Evolutionary conservation across 1,140 invertebrate species (phyloP).

Genomic region (Ericerus pela): DNA sequence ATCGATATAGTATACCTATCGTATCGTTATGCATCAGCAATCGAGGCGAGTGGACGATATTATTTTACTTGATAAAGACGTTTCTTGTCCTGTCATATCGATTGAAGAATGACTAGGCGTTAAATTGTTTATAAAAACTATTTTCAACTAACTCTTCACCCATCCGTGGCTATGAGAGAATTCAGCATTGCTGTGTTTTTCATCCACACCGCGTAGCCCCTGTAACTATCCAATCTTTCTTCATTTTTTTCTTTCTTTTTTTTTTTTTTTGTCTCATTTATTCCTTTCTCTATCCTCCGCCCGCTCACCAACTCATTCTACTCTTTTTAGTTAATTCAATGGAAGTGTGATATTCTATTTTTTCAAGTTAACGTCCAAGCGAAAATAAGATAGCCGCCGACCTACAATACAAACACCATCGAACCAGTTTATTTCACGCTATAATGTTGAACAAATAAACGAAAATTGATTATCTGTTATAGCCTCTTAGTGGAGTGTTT

Average conservation of each 20-base stretch:
- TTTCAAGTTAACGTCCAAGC: conserved; percentile 10
- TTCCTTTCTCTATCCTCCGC: neutral
- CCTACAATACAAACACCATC: conserved; percentile 9
- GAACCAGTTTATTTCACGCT: conserved; percentile 8
- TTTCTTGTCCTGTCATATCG: conserved; percentile 7
- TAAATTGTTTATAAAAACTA: conserved; percentile 12
- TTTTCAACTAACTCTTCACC: conserved; percentile 4
- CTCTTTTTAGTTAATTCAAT: conserved; percentile 1
- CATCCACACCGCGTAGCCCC: no score
- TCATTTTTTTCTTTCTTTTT: no score
- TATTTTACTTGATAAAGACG: conserved; percentile 10
- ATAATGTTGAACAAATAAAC: conserved; percentile 9
- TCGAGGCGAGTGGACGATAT: no score
- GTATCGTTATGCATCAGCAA: no score
- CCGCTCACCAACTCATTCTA: neutral
- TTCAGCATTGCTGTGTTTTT: no score
- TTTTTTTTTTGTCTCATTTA: no score
- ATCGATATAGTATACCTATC: no score
- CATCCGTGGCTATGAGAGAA: conserved; percentile 10
- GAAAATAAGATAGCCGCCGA: conserved; percentile 6
- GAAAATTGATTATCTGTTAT: conserved; percentile 8
- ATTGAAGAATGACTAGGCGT: conserved; percentile 5
- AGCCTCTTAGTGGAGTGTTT: neutral
- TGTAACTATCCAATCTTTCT: no score
- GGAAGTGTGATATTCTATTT: conserved; percentile 6